Percentiles rank a stretch among this genome's conserved stretches.
These are phyloP conservation scores for Diabrotica balteata DNA, from an alignment of 2,888 invertebrate genomes.

Conservation along the genomic window DNA sequence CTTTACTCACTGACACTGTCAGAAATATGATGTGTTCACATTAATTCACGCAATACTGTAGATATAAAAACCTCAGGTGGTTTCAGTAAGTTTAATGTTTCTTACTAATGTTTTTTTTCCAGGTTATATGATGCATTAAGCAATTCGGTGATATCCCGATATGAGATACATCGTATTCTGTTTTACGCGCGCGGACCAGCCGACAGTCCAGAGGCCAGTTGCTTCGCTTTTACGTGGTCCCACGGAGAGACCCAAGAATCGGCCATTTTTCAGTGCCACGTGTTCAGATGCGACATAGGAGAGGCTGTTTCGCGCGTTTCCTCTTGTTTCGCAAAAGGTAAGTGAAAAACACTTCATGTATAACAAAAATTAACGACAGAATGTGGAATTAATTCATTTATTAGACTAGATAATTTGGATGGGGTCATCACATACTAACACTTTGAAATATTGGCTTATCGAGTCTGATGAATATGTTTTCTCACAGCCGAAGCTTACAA, in stretches of 20 bases:
- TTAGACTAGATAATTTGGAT: too few relatives aligned
- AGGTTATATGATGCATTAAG: conserved; percentile 84
- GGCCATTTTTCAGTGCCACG: conserved; percentile 95
- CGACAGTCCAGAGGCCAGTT: conserved; percentile 84
- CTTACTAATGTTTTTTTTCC: conserved; percentile 38
- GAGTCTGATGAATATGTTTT: too few relatives aligned
- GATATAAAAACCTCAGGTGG: too few relatives aligned
- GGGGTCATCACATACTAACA: too few relatives aligned
- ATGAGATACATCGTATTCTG: conserved; percentile 90
- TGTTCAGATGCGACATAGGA: conserved; percentile 93
- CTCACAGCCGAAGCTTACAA: too few relatives aligned
- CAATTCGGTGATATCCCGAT: conserved; percentile 85
- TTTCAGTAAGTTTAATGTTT: neutral
- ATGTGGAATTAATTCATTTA: too few relatives aligned
- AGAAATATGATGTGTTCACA: too few relatives aligned
- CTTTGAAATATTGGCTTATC: too few relatives aligned
- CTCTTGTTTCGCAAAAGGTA: conserved; percentile 92
- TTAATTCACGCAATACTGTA: too few relatives aligned
- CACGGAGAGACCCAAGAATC: conserved; percentile 89
- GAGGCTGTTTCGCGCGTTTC: conserved; percentile 87
- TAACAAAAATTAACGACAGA: too few relatives aligned
- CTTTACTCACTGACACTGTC: too few relatives aligned
- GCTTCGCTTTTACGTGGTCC: conserved; percentile 98
- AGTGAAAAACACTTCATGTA: neutral
- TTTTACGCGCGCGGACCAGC: conserved; percentile 92